phyloP scores from a whole-genome alignment of 2,113 vertebrate genomes.

The Callospermophilus lateralis region DNA sequence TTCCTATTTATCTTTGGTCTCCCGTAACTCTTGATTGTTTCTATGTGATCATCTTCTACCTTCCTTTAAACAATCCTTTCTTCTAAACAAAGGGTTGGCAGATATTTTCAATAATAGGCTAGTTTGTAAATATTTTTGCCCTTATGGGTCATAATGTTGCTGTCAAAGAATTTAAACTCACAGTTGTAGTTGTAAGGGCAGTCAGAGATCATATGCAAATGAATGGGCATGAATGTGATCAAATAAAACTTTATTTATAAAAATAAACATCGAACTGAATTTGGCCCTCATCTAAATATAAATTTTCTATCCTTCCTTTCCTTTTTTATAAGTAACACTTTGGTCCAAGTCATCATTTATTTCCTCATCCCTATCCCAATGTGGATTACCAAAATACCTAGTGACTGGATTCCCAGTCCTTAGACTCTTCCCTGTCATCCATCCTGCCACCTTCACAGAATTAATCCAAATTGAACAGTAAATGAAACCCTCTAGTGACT shows the following conservation, averaged over 20 bases:
- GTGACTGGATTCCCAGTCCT: background rate
- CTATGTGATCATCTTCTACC: background rate
- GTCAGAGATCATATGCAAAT: background rate
- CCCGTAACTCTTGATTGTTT: background rate
- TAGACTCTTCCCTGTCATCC: background rate
- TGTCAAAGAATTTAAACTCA: background rate
- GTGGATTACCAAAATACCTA: conserved; percentile 2
- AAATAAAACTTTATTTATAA: conserved; percentile 10
- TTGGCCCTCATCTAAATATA: conserved; percentile 9
- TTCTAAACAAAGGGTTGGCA: conserved; percentile 15
- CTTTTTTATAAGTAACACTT: background rate
- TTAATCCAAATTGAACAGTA: background rate
- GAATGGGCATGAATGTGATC: background rate
- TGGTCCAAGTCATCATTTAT: background rate
- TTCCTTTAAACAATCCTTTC: background rate
- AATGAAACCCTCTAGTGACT: background rate
- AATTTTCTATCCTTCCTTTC: background rate
- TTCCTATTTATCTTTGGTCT: background rate
- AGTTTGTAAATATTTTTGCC: conserved; percentile 11
- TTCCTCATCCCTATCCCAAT: background rate
- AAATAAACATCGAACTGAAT: background rate
- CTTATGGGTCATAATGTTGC: background rate
- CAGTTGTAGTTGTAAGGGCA: background rate
- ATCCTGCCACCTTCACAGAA: background rate
- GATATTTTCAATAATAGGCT: background rate